Evolutionary conservation across 2,113 vertebrate genomes (phyloP).

Genomic region (Cebus imitator): DNA sequence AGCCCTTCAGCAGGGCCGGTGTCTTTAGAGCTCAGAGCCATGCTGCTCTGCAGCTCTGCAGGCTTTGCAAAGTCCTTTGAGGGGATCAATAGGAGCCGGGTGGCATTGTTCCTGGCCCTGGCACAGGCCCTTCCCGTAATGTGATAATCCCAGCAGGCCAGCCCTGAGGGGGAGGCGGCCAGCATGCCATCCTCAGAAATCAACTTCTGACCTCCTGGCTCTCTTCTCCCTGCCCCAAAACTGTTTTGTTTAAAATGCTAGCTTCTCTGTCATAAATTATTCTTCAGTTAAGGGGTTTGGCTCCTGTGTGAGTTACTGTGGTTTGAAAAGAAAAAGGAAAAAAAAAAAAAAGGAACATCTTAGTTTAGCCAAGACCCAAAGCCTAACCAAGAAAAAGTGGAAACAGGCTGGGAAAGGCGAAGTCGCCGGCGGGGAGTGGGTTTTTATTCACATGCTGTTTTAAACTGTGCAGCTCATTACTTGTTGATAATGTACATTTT

Average conservation of each 20-base stretch:
- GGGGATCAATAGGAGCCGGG: slow-evolving; percentile 25
- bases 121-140: background rate
- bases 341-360: background rate
- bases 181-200: slow-evolving; percentile 26
- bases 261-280: slow-evolving; percentile 66
- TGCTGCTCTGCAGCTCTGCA: background rate
- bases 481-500: background rate
- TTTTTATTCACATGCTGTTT: background rate
- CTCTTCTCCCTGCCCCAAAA: background rate
- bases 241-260: slow-evolving; percentile 71
- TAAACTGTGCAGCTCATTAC: background rate
- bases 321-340: slow-evolving; percentile 61
- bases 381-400: background rate
- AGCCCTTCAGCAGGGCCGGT: rapidly evolving
- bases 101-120: slow-evolving; percentile 61
- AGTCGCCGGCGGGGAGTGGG: background rate
- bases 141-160: slow-evolving; percentile 71
- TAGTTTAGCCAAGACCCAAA: slow-evolving; percentile 48
- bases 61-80: rapidly evolving
- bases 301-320: slow-evolving; percentile 77
- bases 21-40: background rate
- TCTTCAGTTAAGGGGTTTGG: slow-evolving; percentile 67
- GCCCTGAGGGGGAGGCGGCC: background rate
- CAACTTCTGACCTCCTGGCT: slow-evolving; percentile 78
- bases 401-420: background rate